Conservation (phyloP, 2,888 invertebrate genomes). For the Chydorus sphaericus region DNA sequence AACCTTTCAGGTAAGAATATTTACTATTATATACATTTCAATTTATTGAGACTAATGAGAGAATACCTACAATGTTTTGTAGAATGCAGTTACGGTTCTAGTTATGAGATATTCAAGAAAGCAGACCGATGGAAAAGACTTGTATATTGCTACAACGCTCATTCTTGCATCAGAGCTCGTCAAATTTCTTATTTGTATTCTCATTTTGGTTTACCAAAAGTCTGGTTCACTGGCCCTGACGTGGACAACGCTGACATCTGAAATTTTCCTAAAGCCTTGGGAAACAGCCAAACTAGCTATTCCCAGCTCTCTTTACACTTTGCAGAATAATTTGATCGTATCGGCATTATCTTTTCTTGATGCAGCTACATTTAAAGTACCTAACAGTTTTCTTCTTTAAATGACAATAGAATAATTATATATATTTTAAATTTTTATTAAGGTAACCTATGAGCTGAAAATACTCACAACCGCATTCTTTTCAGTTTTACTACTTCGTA, state of each 20-base stretch:
- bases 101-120: constrained; percentile 29
- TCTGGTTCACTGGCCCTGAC: constrained; percentile 19
- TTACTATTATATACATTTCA: not conserved
- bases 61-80: constrained; percentile 22
- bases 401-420: too few species aligned
- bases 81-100: constrained; percentile 31
- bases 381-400: constrained; percentile 18
- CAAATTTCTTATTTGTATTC: constrained; percentile 27
- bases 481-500: constrained; percentile 14
- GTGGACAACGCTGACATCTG: constrained; percentile 22
- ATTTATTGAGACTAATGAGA: not conserved
- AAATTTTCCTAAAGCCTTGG: constrained; percentile 26
- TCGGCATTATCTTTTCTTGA: constrained; percentile 34
- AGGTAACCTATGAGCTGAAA: constrained; percentile 18
- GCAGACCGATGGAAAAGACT: constrained; percentile 16
- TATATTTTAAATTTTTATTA: too few species aligned
- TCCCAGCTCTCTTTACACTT: constrained; percentile 26
- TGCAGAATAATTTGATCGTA: constrained; percentile 37
- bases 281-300: constrained; percentile 31
- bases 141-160: constrained; percentile 24
- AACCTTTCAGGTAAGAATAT: constrained; percentile 10
- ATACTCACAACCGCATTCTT: constrained; percentile 17
- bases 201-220: constrained; percentile 23
- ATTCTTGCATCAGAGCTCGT: constrained; percentile 27
- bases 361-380: constrained; percentile 37